These are phyloP conservation scores for Eublepharis macularius DNA, from an alignment of 2,113 vertebrate species.

Conservation along the genomic window DNA sequence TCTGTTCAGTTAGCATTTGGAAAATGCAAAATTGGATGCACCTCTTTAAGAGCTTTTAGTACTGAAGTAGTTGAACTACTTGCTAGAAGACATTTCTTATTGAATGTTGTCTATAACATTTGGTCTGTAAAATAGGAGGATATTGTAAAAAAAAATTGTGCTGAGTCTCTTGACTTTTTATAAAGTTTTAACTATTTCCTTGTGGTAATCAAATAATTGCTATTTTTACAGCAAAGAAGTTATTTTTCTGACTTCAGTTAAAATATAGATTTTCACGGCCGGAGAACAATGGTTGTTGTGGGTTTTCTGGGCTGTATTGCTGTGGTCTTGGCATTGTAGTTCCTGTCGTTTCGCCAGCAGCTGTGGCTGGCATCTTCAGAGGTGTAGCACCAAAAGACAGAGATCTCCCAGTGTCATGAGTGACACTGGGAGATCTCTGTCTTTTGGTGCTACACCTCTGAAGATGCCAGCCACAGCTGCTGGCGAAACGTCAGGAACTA, in stretches of 20 bases:
- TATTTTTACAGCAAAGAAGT: neutral
- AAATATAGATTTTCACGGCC: too few relatives aligned
- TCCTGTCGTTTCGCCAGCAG: too few relatives aligned
- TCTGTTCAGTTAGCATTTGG: neutral
- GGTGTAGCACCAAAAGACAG: too few relatives aligned
- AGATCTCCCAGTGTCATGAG: too few relatives aligned
- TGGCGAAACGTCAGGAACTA: too few relatives aligned
- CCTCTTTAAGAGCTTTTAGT: neutral
- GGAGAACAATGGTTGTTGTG: too few relatives aligned
- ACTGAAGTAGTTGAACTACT: neutral
- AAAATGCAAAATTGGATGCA: neutral
- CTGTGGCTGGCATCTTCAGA: too few relatives aligned
- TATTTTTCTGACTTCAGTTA: neutral
- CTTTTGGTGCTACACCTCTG: too few relatives aligned
- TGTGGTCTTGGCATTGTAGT: too few relatives aligned
- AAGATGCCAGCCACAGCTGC: too few relatives aligned
- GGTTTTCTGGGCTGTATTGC: too few relatives aligned
- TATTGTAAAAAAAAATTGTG: neutral
- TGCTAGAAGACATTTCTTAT: neutral
- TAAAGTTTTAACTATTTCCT: neutral
- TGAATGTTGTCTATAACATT: neutral
- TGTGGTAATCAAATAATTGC: neutral
- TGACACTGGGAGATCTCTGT: too few relatives aligned
- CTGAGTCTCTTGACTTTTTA: neutral
- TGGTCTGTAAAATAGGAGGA: neutral